Percentiles rank a stretch among this genome's conserved stretches.
Conservation (phyloP, 2,113 vertebrate genomes). For the Coracopsis vasa region DNA sequence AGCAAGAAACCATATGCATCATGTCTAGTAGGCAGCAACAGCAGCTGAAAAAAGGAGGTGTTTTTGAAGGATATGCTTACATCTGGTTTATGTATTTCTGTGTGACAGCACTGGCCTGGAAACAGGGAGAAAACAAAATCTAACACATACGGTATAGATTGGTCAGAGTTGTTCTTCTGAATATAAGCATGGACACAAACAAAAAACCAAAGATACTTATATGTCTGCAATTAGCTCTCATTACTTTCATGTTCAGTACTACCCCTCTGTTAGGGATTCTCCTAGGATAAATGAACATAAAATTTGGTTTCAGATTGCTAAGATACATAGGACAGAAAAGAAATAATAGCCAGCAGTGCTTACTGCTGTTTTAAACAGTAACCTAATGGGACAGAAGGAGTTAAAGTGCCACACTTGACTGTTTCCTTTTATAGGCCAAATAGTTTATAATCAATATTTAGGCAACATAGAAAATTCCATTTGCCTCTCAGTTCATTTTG, state of each 20-base stretch:
- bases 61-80: neutral
- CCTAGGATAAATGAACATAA: neutral
- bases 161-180: neutral
- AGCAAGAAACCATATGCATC: neutral
- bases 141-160: neutral
- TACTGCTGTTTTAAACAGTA: neutral
- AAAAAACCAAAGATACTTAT: neutral
- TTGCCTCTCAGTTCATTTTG: neutral
- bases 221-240: neutral
- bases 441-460: neutral
- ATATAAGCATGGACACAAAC: neutral
- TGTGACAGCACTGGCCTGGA: neutral
- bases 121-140: neutral
- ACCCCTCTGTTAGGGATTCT: neutral
- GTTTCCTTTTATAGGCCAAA: neutral
- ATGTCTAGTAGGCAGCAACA: neutral
- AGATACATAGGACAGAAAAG: neutral
- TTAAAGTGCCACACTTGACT: neutral
- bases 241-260: neutral
- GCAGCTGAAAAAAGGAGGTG: neutral
- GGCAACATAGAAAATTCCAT: neutral
- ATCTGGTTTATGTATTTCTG: neutral
- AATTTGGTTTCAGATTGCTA: neutral
- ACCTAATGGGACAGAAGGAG: neutral
- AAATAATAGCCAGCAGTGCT: neutral